Evolutionary conservation across 2,113 vertebrate genomes (phyloP).

Genomic region (Nesogale talazaci): DNA sequence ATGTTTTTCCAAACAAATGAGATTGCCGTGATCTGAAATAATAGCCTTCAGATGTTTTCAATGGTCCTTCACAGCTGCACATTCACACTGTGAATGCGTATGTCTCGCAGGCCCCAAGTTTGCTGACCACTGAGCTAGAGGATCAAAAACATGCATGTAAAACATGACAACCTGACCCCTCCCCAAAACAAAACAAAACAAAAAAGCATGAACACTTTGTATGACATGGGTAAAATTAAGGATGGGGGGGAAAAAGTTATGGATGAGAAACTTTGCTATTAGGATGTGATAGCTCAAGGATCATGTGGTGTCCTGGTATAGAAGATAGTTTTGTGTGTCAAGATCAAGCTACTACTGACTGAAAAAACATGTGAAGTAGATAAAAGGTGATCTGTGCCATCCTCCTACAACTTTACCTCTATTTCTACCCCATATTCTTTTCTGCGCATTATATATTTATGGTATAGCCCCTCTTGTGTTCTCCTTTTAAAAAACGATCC

Average conservation of each 20-base stretch:
- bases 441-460: conserved; percentile 7
- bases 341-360: conserved; percentile 9
- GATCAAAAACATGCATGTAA: neutral
- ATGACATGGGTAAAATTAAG: neutral
- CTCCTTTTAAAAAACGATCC: conserved; percentile 17
- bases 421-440: neutral
- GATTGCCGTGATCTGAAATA: no score
- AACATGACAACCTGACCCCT: no score
- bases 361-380: neutral
- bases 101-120: no score
- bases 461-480: neutral
- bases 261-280: neutral
- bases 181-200: no score
- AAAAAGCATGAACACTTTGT: neutral
- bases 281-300: conserved; percentile 22
- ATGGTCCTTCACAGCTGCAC: no score
- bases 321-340: conserved; percentile 35
- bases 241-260: no score
- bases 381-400: conserved; percentile 9
- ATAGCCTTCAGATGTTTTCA: no score
- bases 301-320: neutral
- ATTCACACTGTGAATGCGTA: no score
- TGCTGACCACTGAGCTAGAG: no score
- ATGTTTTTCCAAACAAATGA: no score
- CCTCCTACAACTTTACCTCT: neutral